phyloP scores from a whole-genome alignment of 2,888 invertebrate genomes.

The Diogma glabrata region DNA sequence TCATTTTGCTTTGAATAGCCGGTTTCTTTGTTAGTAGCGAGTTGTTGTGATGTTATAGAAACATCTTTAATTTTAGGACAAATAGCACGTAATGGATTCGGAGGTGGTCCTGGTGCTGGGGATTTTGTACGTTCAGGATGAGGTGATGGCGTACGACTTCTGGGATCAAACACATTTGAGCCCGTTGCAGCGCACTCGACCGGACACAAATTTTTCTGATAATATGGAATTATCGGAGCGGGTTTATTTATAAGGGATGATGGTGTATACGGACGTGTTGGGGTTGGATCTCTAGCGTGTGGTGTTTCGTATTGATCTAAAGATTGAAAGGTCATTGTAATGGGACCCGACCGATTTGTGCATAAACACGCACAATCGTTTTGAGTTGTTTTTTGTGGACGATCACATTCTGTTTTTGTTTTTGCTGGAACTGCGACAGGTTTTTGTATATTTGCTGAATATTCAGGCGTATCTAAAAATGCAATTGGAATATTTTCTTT shows the following conservation, averaged over 20 bases:
- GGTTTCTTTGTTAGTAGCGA: too few relatives aligned
- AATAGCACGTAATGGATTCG: conserved; percentile 48
- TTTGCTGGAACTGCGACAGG: conserved; percentile 24
- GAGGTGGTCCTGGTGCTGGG: conserved; percentile 60
- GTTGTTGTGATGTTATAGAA: not conserved
- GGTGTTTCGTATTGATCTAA: conserved; percentile 34
- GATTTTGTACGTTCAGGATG: conserved; percentile 55
- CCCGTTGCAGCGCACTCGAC: conserved; percentile 50
- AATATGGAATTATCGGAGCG: conserved; percentile 62
- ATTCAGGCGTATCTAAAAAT: conserved; percentile 30
- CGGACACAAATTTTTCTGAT: conserved; percentile 66
- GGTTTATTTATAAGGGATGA: conserved; percentile 58
- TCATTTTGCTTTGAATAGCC: too few relatives aligned
- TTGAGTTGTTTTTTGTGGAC: conserved; percentile 22
- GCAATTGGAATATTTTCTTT: conserved; percentile 37
- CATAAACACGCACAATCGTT: conserved; percentile 26
- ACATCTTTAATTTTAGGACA: conserved; percentile 48
- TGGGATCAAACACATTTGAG: conserved; percentile 47
- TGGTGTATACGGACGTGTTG: conserved; percentile 53
- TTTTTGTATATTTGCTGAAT: conserved; percentile 22
- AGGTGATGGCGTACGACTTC: conserved; percentile 51
- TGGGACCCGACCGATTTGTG: conserved; percentile 42
- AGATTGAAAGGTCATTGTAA: conserved; percentile 53
- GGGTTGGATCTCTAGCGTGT: too few relatives aligned
- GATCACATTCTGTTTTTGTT: conserved; percentile 17